phyloP scores from a whole-genome alignment of 2,113 vertebrate genomes.

The Datnioides undecimradiatus region DNA sequence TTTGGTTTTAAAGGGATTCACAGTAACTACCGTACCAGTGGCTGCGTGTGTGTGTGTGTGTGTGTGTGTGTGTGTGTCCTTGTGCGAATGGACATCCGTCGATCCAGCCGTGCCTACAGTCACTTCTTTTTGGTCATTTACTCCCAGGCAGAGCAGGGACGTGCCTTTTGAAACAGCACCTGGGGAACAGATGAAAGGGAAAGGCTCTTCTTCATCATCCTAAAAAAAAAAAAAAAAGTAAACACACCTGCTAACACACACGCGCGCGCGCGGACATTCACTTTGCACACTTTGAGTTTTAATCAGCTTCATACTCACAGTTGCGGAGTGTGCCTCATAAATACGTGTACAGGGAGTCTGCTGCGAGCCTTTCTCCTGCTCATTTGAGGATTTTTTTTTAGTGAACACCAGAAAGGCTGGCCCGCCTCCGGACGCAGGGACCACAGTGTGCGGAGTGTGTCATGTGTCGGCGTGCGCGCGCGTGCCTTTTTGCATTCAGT shows the following conservation, averaged over 20 bases:
- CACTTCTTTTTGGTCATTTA: constrained; percentile 71
- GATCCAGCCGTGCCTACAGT: constrained; percentile 73
- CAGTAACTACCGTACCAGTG: constrained; percentile 1
- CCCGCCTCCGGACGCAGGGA: constrained; percentile 4
- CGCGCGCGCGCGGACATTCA: constrained; percentile 1
- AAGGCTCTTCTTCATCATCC: constrained; percentile 49
- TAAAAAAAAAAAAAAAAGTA: constrained; percentile 47
- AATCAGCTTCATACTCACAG: constrained; percentile 15
- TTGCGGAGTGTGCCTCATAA: background rate
- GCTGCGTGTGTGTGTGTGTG: constrained; percentile 40
- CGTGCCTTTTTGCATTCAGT: constrained; percentile 47
- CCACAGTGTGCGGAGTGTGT: constrained; percentile 7
- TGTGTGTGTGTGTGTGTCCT: too few species aligned
- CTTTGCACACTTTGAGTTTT: constrained; percentile 3
- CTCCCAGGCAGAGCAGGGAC: constrained; percentile 65
- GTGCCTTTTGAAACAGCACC: constrained; percentile 78
- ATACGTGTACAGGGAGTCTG: background rate
- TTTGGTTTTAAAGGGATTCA: constrained; percentile 12
- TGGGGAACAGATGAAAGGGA: constrained; percentile 54
- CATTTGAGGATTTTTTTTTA: constrained; percentile 22
- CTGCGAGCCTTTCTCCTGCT: constrained; percentile 2
- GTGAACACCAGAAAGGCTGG: constrained; percentile 9
- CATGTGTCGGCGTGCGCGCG: constrained; percentile 21
- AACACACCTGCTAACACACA: background rate
- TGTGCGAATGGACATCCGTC: constrained; percentile 66